Percentiles rank a stretch among this genome's conserved stretches.
Evolutionary conservation across 2,797 vertebrate genomes (phyloP).

Genomic region (Dermochelys coriacea): DNA sequence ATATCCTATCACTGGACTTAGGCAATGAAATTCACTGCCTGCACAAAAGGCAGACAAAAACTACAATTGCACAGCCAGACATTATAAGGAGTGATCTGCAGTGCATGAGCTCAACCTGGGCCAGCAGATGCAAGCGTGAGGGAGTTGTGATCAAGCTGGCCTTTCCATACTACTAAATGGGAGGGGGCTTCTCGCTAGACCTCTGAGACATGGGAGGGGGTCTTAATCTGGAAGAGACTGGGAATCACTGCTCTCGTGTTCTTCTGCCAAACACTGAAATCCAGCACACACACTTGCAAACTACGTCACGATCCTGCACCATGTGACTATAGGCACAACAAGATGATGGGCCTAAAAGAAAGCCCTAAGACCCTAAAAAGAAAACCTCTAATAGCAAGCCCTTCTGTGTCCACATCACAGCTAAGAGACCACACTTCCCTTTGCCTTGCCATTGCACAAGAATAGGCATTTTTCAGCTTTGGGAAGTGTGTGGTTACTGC

Average conservation of each 20-base stretch:
- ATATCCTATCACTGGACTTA: accelerated
- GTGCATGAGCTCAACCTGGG: not conserved
- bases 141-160: not conserved
- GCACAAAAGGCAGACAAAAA: accelerated
- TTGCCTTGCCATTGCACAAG: not conserved
- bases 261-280: not conserved
- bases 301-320: not conserved
- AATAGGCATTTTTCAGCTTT: not conserved
- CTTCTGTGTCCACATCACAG: not conserved
- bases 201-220: not conserved
- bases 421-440: too few relatives aligned
- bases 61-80: not conserved
- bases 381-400: not conserved
- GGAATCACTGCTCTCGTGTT: not conserved
- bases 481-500: too few relatives aligned
- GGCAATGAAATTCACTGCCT: accelerated
- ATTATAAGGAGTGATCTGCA: not conserved
- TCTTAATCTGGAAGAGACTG: not conserved
- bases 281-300: not conserved
- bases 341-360: too few relatives aligned
- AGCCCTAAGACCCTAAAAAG: too few relatives aligned
- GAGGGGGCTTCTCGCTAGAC: not conserved
- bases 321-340: not conserved
- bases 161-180: not conserved
- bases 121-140: not conserved